Percentiles rank a stretch among this genome's conserved stretches.
Evolutionary conservation across 2,888 invertebrate species (phyloP).

Genomic region (Blastobasis adustella): DNA sequence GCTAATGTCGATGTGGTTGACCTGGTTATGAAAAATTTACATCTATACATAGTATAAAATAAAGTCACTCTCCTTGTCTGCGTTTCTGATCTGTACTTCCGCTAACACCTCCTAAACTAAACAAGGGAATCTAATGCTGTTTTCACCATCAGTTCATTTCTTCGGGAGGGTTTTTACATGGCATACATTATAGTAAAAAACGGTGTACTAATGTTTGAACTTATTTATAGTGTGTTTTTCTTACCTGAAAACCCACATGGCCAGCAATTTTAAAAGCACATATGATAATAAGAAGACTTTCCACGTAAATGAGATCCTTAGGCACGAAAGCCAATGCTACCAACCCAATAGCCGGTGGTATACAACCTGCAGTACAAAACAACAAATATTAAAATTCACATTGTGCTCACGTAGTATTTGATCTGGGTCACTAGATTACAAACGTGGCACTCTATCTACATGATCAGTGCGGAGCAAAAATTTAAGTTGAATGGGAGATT

Average conservation of each 20-base stretch:
- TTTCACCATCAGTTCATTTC: no score
- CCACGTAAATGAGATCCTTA: slow-evolving; percentile 65
- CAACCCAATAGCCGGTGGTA: slow-evolving; percentile 74
- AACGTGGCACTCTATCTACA: no score
- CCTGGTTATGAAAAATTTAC: slow-evolving; percentile 41
- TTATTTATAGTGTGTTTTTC: slow-evolving; percentile 1
- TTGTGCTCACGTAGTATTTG: no score
- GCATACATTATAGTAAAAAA: no score
- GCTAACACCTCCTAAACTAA: no score
- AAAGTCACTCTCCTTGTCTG: neutral
- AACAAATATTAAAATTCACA: neutral
- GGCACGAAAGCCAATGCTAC: slow-evolving; percentile 70
- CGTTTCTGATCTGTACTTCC: no score
- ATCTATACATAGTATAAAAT: neutral
- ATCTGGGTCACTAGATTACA: no score
- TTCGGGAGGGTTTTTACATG: no score
- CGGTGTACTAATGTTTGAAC: no score
- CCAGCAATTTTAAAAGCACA: slow-evolving; percentile 78
- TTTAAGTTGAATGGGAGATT: no score
- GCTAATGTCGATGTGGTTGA: slow-evolving; percentile 87
- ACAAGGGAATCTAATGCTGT: no score
- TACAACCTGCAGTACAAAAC: slow-evolving; percentile 52
- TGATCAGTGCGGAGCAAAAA: no score
- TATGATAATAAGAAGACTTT: slow-evolving; percentile 73
- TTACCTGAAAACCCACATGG: slow-evolving; percentile 77